Evolutionary conservation across 2,113 vertebrate species (phyloP).

Genomic region (Gulo gulo): DNA sequence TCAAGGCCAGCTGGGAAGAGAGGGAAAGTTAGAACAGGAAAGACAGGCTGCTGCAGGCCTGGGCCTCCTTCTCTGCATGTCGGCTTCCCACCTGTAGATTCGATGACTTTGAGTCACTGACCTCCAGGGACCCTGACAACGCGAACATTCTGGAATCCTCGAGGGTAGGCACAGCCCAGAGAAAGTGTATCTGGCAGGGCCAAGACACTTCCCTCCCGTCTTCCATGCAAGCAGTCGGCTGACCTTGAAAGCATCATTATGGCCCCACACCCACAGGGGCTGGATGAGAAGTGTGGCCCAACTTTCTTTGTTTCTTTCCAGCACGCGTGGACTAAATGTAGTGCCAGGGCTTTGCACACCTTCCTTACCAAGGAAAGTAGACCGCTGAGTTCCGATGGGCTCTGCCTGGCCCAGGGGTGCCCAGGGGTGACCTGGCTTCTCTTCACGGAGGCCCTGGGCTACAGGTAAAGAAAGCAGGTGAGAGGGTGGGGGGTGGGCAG

Average conservation of each 20-base stretch:
- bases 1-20: no score
- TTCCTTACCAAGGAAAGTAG: background rate
- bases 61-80: background rate
- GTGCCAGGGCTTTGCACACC: background rate
- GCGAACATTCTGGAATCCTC: background rate
- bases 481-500: background rate
- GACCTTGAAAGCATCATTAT: background rate
- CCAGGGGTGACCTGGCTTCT: background rate
- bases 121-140: background rate
- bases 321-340: rapidly evolving
- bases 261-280: background rate
- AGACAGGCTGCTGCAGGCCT: rapidly evolving
- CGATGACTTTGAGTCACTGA: background rate
- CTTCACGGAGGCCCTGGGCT: background rate
- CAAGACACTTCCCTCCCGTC: background rate
- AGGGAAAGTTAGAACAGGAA: background rate
- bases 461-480: background rate
- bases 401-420: background rate
- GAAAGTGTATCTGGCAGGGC: background rate
- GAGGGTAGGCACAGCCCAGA: no score
- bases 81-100: background rate
- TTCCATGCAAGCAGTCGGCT: background rate
- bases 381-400: background rate
- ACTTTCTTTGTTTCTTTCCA: background rate
- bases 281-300: background rate